Conservation (phyloP, 2,113 vertebrate species). For the Fukomys damarensis region DNA sequence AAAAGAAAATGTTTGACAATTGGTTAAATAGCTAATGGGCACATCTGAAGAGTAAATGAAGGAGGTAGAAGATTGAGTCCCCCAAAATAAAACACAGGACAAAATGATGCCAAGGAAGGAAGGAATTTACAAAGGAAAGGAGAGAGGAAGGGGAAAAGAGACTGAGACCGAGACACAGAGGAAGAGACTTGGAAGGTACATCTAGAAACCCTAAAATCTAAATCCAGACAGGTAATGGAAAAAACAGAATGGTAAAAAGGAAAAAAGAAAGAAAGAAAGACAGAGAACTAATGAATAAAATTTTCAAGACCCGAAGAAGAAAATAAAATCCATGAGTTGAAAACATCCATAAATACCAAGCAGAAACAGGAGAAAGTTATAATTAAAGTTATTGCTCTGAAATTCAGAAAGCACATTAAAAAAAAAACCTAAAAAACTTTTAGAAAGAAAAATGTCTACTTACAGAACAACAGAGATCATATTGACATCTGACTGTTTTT, state of each 20-base stretch:
- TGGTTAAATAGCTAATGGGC: not conserved
- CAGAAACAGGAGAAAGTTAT: not conserved
- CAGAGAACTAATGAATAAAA: not conserved
- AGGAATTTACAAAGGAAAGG: not conserved
- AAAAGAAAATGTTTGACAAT: not conserved
- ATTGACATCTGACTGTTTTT: too few species aligned
- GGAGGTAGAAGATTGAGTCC: not conserved
- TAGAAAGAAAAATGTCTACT: too few species aligned
- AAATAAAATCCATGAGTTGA: not conserved
- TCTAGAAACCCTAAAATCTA: not conserved
- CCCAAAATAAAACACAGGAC: not conserved
- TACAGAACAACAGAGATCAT: too few species aligned
- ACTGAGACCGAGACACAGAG: too few species aligned
- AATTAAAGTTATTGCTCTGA: too few species aligned
- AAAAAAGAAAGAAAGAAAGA: not conserved
- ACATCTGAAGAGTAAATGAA: not conserved
- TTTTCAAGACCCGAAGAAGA: not conserved
- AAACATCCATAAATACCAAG: not conserved
- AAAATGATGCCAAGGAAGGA: not conserved
- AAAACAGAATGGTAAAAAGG: not conserved
- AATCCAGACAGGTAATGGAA: not conserved
- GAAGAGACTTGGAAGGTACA: not conserved
- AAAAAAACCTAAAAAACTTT: too few species aligned
- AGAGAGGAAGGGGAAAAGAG: not conserved
- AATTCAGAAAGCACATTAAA: too few species aligned